Conservation (phyloP, 2,797 vertebrate species). For the Gadopsis marmoratus region DNA sequence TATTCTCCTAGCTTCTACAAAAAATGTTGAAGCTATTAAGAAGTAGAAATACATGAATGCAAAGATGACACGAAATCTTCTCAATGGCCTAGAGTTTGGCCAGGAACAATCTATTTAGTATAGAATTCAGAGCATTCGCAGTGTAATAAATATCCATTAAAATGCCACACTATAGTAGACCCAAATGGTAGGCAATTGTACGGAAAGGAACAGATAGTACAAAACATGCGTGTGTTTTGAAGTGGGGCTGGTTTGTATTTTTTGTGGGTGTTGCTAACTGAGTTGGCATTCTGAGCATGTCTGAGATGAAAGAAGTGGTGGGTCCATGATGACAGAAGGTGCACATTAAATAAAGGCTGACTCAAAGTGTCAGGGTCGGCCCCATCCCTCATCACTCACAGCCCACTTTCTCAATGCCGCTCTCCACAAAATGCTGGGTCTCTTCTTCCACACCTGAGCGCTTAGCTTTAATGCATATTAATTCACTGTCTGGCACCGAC, state of each 20-base stretch:
- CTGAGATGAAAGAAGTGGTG: conserved; percentile 64
- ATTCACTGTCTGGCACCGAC: conserved; percentile 56
- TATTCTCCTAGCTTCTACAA: background rate
- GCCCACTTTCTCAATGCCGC: conserved; percentile 53
- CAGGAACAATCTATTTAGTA: conserved; percentile 31
- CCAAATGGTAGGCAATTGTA: conserved; percentile 35
- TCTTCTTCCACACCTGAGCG: conserved; percentile 64
- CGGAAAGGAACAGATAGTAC: conserved; percentile 3
- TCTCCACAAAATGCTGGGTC: conserved; percentile 52
- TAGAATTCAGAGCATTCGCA: conserved; percentile 39
- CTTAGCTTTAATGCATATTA: conserved; percentile 71
- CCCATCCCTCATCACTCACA: conserved; percentile 77
- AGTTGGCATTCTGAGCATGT: conserved; percentile 55
- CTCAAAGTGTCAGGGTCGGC: conserved; percentile 69
- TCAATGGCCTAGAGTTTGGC: conserved; percentile 44
- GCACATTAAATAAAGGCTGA: conserved; percentile 73
- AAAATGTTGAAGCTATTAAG: conserved; percentile 43
- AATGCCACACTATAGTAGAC: conserved; percentile 27
- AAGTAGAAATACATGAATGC: conserved; percentile 29
- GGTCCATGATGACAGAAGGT: conserved; percentile 58
- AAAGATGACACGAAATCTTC: conserved; percentile 44
- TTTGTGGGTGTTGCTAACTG: conserved; percentile 45
- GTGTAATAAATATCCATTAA: conserved; percentile 35
- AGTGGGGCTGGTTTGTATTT: conserved; percentile 31
- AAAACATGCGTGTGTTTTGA: conserved; percentile 14